phyloP scores from a whole-genome alignment of 2,888 invertebrate genomes.

The Sicus ferrugineus region DNA sequence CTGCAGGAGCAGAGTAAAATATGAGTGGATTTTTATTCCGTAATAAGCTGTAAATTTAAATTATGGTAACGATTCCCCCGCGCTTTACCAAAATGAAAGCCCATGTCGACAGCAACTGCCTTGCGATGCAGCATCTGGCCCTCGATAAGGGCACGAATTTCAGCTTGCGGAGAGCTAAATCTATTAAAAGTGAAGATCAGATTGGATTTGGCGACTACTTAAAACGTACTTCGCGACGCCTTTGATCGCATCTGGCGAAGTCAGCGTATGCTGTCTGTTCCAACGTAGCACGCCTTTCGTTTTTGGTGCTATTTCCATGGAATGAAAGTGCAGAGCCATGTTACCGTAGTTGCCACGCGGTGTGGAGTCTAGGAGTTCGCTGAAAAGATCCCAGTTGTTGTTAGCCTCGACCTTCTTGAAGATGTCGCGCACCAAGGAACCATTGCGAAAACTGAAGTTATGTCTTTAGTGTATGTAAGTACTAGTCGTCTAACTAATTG shows the following conservation, averaged over 20 bases:
- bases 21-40: not conserved
- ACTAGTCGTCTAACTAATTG: not conserved
- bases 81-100: constrained; percentile 73
- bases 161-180: constrained; percentile 71
- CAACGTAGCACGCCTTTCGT: constrained; percentile 72
- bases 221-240: constrained; percentile 56
- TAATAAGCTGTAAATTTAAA: not conserved
- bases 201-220: not conserved
- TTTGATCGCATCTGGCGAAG: constrained; percentile 51
- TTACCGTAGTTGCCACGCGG: constrained; percentile 94
- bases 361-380: constrained; percentile 79
- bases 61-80: not conserved
- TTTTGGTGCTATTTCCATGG: constrained; percentile 73
- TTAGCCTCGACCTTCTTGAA: constrained; percentile 77
- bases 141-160: constrained; percentile 90
- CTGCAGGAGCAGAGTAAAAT: no score
- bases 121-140: constrained; percentile 89
- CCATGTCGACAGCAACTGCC: constrained; percentile 82
- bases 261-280: constrained; percentile 68
- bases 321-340: constrained; percentile 68
- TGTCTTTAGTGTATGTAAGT: no score
- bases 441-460: constrained; percentile 82
- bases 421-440: constrained; percentile 87
- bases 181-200: constrained; percentile 41
- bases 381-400: constrained; percentile 85